phyloP scores from a whole-genome alignment of 2,888 invertebrate species.

The Cyclophora albipunctata region DNA sequence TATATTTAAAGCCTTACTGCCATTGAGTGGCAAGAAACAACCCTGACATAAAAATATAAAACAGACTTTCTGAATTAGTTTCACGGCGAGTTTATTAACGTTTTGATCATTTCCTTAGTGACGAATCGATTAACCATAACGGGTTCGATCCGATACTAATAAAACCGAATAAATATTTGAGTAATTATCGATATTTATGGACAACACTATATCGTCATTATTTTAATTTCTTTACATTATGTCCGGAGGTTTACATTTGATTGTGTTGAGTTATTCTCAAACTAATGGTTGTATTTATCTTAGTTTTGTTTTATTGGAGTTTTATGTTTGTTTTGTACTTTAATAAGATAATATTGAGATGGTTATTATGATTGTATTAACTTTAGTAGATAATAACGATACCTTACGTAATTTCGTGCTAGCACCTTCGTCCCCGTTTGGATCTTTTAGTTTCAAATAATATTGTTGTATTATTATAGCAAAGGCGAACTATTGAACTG shows the following conservation, averaged over 20 bases:
- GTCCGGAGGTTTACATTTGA: conserved; percentile 1
- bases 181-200: conserved; percentile 60
- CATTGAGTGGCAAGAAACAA: conserved; percentile 7
- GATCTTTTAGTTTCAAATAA: too few species aligned
- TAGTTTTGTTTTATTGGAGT: conserved; percentile 4
- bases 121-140: conserved; percentile 63
- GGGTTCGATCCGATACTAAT: conserved; percentile 55
- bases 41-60: conserved; percentile 45
- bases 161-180: conserved; percentile 68
- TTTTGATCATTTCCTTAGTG: conserved; percentile 59
- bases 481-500: too few species aligned
- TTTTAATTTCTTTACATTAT: conserved; percentile 45
- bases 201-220: conserved; percentile 54
- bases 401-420: too few species aligned
- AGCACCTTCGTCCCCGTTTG: too few species aligned
- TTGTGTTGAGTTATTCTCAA: conserved; percentile 2
- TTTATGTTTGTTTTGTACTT: too few species aligned
- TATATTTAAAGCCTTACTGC: too few species aligned
- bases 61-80: conserved; percentile 58
- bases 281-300: not conserved
- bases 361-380: too few species aligned
- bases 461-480: too few species aligned
- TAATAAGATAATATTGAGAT: too few species aligned
- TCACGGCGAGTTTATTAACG: conserved; percentile 48
- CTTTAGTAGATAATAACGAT: too few species aligned